A percentile compares a stretch with the other conserved stretches of the same genome.
Conservation (phyloP, 2,888 invertebrate genomes). For the Leptinotarsa tumamoca region DNA sequence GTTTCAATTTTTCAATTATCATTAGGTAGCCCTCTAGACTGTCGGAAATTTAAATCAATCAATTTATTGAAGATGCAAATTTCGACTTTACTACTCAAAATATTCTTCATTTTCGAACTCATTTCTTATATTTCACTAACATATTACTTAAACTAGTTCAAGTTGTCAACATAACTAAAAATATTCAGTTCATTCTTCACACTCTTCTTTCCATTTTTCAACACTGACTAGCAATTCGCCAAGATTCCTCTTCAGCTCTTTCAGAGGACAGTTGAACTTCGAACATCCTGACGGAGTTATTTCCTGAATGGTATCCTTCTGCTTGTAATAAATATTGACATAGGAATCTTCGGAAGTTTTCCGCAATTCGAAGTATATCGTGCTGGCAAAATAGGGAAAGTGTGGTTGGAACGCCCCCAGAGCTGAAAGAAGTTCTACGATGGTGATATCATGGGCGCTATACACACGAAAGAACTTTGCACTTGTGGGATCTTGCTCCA, state of each 20-base stretch:
- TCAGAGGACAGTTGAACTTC: neutral
- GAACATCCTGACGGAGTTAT: neutral
- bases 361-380: neutral
- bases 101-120: too few relatives aligned
- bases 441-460: neutral
- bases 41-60: too few relatives aligned
- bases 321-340: neutral
- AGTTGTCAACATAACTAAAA: too few relatives aligned
- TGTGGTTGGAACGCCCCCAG: neutral
- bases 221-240: neutral
- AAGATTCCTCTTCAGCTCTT: neutral
- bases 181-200: neutral
- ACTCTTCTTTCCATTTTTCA: neutral
- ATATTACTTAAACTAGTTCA: too few relatives aligned
- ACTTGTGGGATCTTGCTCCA: neutral
- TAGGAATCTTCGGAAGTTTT: neutral
- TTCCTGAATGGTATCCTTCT: neutral
- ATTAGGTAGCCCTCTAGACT: too few relatives aligned
- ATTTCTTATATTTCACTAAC: too few relatives aligned
- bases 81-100: too few relatives aligned
- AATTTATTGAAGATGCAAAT: too few relatives aligned
- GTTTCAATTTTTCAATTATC: too few relatives aligned
- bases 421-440: neutral
- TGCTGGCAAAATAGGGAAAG: neutral
- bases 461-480: constrained; percentile 27